Conservation (phyloP, 2,888 invertebrate species). For the Trichogramma evanescens region DNA sequence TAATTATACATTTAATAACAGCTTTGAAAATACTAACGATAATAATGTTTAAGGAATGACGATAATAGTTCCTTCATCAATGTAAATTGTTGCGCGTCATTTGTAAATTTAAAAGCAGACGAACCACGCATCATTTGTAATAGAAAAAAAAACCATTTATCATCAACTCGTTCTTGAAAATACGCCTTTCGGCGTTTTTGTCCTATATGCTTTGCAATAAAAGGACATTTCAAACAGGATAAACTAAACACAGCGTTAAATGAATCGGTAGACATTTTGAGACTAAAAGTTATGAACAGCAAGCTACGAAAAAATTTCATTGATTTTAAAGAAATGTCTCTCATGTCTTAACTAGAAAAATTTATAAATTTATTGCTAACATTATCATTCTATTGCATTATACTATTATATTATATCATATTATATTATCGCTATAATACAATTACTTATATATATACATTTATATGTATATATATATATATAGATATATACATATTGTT, state of each 20-base stretch:
- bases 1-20: conserved; percentile 28
- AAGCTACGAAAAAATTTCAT: conserved; percentile 30
- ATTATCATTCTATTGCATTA: conserved; percentile 33
- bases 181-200: conserved; percentile 8
- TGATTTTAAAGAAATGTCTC: conserved; percentile 37
- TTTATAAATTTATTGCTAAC: conserved; percentile 31
- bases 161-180: conserved; percentile 27
- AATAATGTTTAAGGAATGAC: conserved; percentile 42
- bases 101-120: conserved; percentile 32
- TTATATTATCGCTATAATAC: conserved; percentile 23
- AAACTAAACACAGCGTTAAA: conserved; percentile 21
- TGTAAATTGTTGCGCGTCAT: conserved; percentile 44
- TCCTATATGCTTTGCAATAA: conserved; percentile 22
- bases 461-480: background rate
- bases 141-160: conserved; percentile 28
- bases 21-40: conserved; percentile 34
- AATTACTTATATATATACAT: conserved; percentile 17
- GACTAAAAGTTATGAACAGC: conserved; percentile 23
- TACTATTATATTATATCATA: conserved; percentile 26
- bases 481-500: conserved; percentile 24
- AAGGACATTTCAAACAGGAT: conserved; percentile 18
- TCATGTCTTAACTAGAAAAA: conserved; percentile 39
- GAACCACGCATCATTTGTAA: conserved; percentile 38
- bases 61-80: conserved; percentile 44
- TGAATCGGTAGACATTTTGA: conserved; percentile 11